Conservation (phyloP, 1,140 invertebrate genomes). For the Berghia stephanieae region DNA sequence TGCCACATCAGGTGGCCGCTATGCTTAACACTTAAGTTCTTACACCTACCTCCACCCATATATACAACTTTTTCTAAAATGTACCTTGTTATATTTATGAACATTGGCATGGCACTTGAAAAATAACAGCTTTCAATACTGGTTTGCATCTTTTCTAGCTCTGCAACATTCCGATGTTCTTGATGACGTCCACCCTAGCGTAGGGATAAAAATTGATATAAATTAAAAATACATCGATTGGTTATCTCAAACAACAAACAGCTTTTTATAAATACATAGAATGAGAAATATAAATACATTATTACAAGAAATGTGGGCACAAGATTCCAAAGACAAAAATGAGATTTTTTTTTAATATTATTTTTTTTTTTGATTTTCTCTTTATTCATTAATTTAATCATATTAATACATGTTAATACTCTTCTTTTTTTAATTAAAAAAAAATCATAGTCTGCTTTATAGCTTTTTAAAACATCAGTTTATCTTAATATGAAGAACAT, state of each 20-base stretch:
- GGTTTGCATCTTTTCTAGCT: constrained; percentile 56
- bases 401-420: no score
- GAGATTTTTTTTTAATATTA: not conserved
- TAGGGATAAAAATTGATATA: no score
- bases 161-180: constrained; percentile 49
- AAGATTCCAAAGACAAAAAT: not conserved
- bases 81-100: constrained; percentile 62
- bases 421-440: no score
- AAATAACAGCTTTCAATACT: constrained; percentile 62
- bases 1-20: no score
- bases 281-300: not conserved
- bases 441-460: not conserved
- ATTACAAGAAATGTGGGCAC: not conserved
- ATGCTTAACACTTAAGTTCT: no score
- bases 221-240: constrained; percentile 14
- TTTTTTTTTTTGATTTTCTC: not conserved
- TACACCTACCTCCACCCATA: no score
- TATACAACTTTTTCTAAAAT: no score
- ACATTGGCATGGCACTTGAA: constrained; percentile 61
- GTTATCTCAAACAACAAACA: no score
- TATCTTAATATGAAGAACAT: not conserved
- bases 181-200: constrained; percentile 57
- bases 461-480: not conserved
- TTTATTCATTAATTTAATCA: no score
- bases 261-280: no score